These are phyloP conservation scores for Tarsius wallacei DNA, from an alignment of 2,797 vertebrate genomes.

Conservation along the genomic window DNA sequence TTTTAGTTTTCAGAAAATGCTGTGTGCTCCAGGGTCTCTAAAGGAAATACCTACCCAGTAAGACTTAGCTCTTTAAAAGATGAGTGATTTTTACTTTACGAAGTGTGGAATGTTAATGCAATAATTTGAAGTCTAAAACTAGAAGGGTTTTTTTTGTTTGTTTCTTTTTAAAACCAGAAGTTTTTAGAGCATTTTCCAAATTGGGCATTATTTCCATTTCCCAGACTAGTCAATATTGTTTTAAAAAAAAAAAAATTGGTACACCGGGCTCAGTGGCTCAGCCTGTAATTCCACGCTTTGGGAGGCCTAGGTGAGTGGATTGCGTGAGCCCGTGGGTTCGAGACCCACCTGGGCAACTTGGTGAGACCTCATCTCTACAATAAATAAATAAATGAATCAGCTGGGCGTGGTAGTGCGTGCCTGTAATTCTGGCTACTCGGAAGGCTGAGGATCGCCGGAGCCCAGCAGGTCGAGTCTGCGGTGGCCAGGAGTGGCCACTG, in stretches of 20 bases:
- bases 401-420: no score
- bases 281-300: no score
- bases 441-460: no score
- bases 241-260: not conserved
- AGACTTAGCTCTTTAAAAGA: not conserved
- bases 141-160: no score
- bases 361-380: no score
- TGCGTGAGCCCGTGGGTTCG: no score
- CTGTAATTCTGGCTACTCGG: no score
- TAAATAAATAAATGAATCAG: no score
- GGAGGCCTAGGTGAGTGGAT: no score
- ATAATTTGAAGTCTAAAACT: not conserved
- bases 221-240: not conserved
- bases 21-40: not conserved
- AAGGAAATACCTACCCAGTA: not conserved
- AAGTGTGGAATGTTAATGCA: not conserved
- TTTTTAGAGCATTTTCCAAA: slow-evolving; percentile 7
- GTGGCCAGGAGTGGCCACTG: no score
- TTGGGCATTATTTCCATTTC: slow-evolving; percentile 35
- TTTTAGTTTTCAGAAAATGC: slow-evolving; percentile 46
- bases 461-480: no score
- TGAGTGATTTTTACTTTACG: not conserved
- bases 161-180: not conserved
- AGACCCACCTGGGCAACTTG: no score
- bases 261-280: not conserved